phyloP scores from a whole-genome alignment of 2,797 vertebrate species.

The Vipera latastei region DNA sequence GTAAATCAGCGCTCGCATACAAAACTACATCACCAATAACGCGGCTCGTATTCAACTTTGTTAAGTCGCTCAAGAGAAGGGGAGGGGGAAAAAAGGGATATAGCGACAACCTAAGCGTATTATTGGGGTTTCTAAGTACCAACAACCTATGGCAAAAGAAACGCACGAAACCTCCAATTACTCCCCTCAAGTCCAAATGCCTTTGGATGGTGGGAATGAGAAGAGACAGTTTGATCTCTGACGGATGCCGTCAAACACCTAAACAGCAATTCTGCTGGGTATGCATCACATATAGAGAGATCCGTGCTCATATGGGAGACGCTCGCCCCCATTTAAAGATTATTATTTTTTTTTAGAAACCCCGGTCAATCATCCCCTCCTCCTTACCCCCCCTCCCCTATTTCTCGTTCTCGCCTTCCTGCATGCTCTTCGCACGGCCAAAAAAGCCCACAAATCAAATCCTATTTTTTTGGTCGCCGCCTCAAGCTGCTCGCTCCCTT shows the following conservation, averaged over 20 bases:
- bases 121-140: not conserved
- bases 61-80: not conserved
- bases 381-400: too few relatives aligned
- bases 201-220: not conserved
- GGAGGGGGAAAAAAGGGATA: not conserved
- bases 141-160: not conserved
- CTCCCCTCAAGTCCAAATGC: not conserved
- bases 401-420: not conserved
- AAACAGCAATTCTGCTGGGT: not conserved
- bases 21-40: not conserved
- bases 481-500: not conserved
- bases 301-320: not conserved
- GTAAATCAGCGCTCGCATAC: not conserved
- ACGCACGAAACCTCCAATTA: not conserved
- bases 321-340: not conserved
- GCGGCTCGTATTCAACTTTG: not conserved
- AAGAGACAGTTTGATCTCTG: not conserved
- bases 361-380: not conserved
- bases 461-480: not conserved
- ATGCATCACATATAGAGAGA: not conserved
- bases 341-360: not conserved
- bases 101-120: not conserved
- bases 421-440: not conserved
- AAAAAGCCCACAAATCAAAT: not conserved
- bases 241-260: not conserved